phyloP scores from a whole-genome alignment of 2,113 vertebrate genomes.

The Lepus europaeus region DNA sequence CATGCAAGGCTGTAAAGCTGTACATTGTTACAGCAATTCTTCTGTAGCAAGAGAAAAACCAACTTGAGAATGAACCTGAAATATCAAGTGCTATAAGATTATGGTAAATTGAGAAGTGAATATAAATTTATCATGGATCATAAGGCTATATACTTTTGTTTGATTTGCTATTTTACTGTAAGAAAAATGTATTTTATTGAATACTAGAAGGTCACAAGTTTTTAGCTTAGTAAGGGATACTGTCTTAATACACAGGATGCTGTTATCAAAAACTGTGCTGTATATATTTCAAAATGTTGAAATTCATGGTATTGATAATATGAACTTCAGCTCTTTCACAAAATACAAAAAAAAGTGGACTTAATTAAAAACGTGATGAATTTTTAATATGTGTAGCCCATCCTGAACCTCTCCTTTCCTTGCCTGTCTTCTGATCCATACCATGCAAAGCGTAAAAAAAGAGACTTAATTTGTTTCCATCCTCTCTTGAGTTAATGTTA shows the following conservation, averaged over 20 bases:
- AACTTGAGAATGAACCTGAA: neutral
- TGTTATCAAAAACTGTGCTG: neutral
- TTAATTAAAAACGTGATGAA: neutral
- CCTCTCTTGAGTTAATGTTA: neutral
- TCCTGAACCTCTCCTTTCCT: neutral
- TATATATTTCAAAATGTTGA: conserved; percentile 3
- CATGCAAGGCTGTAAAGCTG: neutral
- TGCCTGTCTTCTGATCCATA: neutral
- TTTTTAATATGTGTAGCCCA: neutral
- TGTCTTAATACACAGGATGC: neutral
- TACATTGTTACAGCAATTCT: neutral
- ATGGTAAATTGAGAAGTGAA: neutral
- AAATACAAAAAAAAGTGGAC: neutral
- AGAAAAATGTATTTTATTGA: neutral
- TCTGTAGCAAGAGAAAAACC: neutral
- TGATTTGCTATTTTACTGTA: neutral
- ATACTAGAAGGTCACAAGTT: neutral
- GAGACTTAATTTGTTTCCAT: neutral
- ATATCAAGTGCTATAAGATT: neutral
- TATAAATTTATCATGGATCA: neutral
- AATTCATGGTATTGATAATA: neutral
- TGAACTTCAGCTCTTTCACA: neutral
- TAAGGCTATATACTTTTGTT: neutral
- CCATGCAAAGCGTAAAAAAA: neutral
- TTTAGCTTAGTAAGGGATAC: neutral